phyloP scores from a whole-genome alignment of 2,888 invertebrate species.

The Coenonympha glycerion region DNA sequence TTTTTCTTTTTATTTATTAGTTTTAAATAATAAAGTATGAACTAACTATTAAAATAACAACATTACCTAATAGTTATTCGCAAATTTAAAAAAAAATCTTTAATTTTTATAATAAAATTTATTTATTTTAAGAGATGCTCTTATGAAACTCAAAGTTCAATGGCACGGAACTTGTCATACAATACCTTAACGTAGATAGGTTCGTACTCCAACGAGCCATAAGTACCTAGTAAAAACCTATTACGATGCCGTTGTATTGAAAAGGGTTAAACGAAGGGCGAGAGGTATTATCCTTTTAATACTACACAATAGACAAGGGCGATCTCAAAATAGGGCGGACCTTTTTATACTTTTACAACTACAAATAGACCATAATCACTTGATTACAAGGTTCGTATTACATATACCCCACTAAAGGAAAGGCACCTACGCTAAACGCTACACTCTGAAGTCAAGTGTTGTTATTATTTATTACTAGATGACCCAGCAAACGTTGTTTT shows the following conservation, averaged over 20 bases:
- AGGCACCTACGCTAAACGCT: not conserved
- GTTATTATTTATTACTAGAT: too few relatives aligned
- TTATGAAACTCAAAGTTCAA: too few relatives aligned
- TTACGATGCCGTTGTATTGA: conserved; percentile 11
- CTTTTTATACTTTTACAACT: not conserved
- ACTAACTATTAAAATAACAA: too few relatives aligned
- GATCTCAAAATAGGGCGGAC: not conserved
- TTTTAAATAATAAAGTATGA: too few relatives aligned
- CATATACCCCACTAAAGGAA: not conserved
- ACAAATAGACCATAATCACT: not conserved
- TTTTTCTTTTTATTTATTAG: too few relatives aligned
- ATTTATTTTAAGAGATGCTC: not conserved
- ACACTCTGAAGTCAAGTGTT: not conserved
- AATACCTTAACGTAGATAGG: not conserved
- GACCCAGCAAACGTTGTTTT: too few relatives aligned
- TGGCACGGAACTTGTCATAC: too few relatives aligned
- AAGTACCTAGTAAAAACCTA: conserved; percentile 2
- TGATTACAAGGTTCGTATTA: not conserved
- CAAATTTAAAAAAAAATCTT: too few relatives aligned
- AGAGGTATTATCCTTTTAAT: conserved; percentile 18
- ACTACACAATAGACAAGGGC: conserved; percentile 12
- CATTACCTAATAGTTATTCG: too few relatives aligned
- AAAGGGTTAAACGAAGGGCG: conserved; percentile 16
- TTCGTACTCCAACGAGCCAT: not conserved
- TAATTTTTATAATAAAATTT: conserved; percentile 6